Evolutionary conservation across 1,140 invertebrate species (phyloP), one percentile per base, ranked within the genome.

Genomic region (Drosophila sturtevanti): DNA sequence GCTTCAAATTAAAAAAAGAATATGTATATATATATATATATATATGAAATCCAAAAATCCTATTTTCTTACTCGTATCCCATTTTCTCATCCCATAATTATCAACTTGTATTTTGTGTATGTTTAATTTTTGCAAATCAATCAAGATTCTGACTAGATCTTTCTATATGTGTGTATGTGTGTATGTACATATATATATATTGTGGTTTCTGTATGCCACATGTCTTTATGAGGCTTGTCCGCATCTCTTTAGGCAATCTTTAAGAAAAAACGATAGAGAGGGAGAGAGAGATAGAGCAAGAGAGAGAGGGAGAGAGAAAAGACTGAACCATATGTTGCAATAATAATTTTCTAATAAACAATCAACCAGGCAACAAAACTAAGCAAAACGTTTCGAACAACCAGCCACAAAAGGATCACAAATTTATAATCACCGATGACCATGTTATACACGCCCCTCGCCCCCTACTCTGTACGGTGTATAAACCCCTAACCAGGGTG

Each of bases 341-440:
- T 68, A 75, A 71, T 41, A 35, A 22, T 48, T 77, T 68, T 77
- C 34, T 63, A 65, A 71, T 77, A 79, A 82, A 73, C 74, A 66
- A 72, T 77, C 38, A 51, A 52, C 21, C 54, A 63, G 27, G 48
- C 51, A 41, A 37, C 31, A n/a, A n/a, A 11, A 35, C 35, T 48
- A 52, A 48, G 61, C 56, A 63, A 54, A 64, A 41, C 41, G 71
- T 14, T 14, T 18, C 31, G 38, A 41, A 77, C 63, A 60, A 78
- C n/a, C 52, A 68, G 58, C 72, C 67, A 65, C 55, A 70, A 59
- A 68, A 48, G 41, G 41, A 48, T 48, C 52, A 55, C 55, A 79
- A 89, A 89, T 78, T 89, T 81, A 89, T 84, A 89, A 89, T 84
- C 77, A 76, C 74, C 85, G 76, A 71, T 89, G 86, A 79, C 70